Conservation (phyloP, 1,140 invertebrate genomes). For the Drosophila mojavensis region DNA sequence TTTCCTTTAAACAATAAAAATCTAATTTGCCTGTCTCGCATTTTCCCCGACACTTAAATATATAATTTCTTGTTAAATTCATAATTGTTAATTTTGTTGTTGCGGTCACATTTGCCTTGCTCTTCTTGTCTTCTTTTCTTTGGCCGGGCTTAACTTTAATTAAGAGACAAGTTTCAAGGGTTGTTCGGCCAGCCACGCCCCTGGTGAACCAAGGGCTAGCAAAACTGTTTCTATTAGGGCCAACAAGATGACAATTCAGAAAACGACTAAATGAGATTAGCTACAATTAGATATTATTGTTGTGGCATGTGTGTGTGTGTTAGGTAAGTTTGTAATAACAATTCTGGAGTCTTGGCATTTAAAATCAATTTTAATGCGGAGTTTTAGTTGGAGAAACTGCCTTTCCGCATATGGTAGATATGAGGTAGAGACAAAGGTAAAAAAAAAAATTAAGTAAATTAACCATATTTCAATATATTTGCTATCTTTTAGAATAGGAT, state of each 20-base stretch:
- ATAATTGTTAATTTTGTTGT: slow-evolving; percentile 81
- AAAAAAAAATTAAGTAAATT: no score
- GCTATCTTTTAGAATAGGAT: no score
- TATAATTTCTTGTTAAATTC: slow-evolving; percentile 83
- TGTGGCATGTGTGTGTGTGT: no score
- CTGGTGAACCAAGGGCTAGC: not conserved
- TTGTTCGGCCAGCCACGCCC: slow-evolving; percentile 20
- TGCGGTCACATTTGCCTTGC: slow-evolving; percentile 40
- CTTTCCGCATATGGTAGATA: no score
- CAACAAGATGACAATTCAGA: slow-evolving; percentile 8
- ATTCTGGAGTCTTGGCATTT: no score
- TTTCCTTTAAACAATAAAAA: slow-evolving; percentile 83
- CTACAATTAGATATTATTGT: no score
- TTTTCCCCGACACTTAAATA: slow-evolving; percentile 36
- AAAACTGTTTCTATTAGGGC: not conserved
- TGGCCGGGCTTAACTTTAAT: slow-evolving; percentile 81
- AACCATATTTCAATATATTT: no score
- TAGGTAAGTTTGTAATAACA: not conserved
- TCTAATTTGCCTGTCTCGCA: slow-evolving; percentile 68
- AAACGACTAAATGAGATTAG: slow-evolving; percentile 1
- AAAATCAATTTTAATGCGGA: no score
- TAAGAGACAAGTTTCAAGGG: slow-evolving; percentile 68
- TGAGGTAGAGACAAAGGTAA: no score
- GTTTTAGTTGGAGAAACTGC: no score
- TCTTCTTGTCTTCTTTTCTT: slow-evolving; percentile 24